Percentiles rank a stretch among this genome's conserved stretches.
Evolutionary conservation across 2,888 invertebrate genomes (phyloP).

Genomic region (Ditula angustiorana): DNA sequence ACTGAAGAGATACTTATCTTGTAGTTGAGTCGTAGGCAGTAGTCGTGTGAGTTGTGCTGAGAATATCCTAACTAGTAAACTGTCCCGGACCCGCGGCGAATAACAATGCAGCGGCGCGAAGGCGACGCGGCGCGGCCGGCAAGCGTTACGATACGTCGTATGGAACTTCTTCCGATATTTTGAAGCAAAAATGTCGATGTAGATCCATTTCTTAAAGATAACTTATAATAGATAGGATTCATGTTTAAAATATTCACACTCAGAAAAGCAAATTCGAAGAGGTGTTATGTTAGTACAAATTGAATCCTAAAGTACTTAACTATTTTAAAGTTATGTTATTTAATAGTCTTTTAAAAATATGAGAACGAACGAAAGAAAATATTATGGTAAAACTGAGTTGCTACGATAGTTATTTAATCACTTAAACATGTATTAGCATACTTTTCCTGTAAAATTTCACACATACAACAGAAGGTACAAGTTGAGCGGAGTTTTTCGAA

Average conservation of each 20-base stretch:
- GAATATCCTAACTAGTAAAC: constrained; percentile 66
- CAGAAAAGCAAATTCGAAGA: no score
- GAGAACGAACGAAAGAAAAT: neutral
- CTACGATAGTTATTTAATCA: constrained; percentile 45
- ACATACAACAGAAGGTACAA: constrained; percentile 71
- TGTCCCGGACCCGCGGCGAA: constrained; percentile 48
- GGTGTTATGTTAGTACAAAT: no score
- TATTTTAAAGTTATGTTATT: no score
- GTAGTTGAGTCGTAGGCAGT: constrained; percentile 54
- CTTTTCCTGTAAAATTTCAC: constrained; percentile 61
- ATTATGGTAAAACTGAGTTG: neutral
- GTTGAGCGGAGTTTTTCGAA: constrained; percentile 76
- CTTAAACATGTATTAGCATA: constrained; percentile 60
- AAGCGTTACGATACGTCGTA: constrained; percentile 52
- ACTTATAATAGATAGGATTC: neutral
- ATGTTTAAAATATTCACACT: no score
- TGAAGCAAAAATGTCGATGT: constrained; percentile 43
- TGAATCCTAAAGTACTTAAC: no score
- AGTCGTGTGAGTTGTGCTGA: constrained; percentile 45
- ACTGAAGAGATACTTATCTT: constrained; percentile 57
- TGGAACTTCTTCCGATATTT: constrained; percentile 52
- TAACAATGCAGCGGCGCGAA: constrained; percentile 42
- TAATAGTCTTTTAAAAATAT: no score
- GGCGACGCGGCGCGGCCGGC: constrained; percentile 38
- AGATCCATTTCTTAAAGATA: constrained; percentile 10